Conservation (phyloP, 1,140 invertebrate species). For the Artemia franciscana region DNA sequence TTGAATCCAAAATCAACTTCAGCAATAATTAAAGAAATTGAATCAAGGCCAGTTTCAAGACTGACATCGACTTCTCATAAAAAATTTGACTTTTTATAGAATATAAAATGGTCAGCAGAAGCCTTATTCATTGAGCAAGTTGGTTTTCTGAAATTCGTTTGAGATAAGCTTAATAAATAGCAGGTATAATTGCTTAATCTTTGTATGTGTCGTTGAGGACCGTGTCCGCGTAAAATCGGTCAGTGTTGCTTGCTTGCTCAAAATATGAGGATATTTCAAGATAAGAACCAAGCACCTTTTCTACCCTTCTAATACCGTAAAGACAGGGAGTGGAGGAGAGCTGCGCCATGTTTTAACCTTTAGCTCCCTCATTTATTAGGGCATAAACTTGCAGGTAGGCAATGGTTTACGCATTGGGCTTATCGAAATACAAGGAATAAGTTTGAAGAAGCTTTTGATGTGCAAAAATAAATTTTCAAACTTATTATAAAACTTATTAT, state of each 20-base stretch:
- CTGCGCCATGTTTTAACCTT: background rate
- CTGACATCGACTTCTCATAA: background rate
- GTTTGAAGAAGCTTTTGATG: background rate
- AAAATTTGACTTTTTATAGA: background rate
- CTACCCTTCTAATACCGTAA: background rate
- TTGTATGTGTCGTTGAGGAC: background rate
- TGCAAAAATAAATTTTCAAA: background rate
- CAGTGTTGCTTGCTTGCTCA: background rate
- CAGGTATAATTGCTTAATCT: background rate
- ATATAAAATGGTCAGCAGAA: background rate
- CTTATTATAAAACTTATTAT: too few species aligned
- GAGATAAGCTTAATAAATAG: background rate
- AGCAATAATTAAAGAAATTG: background rate
- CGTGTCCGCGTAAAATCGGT: background rate
- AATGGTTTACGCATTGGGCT: background rate
- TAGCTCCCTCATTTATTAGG: background rate
- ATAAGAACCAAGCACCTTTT: background rate
- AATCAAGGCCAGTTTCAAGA: background rate
- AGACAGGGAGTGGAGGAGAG: background rate
- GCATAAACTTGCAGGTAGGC: background rate
- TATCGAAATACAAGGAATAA: too few species aligned
- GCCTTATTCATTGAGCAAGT: background rate
- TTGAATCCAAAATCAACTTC: background rate
- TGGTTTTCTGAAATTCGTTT: background rate
- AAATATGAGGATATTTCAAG: background rate